These are phyloP conservation scores for Pollimyrus isidori DNA, from an alignment of 2,113 vertebrate genomes.

Conservation along the genomic window DNA sequence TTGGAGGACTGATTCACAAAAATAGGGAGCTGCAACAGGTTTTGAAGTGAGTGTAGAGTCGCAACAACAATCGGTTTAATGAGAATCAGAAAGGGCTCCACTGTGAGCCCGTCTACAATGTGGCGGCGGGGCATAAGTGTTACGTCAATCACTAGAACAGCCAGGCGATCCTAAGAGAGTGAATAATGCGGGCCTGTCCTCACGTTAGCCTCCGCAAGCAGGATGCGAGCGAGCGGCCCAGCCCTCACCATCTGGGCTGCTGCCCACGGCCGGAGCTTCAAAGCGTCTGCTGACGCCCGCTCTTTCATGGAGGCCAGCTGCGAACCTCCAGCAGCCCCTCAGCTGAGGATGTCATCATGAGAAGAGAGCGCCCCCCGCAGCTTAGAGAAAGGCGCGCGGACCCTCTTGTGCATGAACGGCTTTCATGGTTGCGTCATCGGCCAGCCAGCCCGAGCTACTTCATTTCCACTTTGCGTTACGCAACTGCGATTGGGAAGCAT, in stretches of 20 bases:
- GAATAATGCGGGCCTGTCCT: neutral
- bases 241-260: neutral
- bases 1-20: neutral
- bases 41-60: neutral
- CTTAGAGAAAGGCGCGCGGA: neutral
- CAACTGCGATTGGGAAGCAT: neutral
- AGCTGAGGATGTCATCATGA: neutral
- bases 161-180: neutral
- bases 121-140: neutral
- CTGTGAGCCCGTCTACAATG: neutral
- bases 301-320: neutral
- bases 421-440: neutral
- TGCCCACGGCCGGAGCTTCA: neutral
- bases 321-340: neutral
- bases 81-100: neutral
- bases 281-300: neutral
- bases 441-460: neutral
- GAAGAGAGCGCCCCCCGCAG: neutral
- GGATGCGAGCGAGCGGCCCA: neutral
- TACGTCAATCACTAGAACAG: neutral
- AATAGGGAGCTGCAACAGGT: neutral
- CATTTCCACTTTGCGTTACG: neutral
- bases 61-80: neutral
- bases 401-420: neutral
- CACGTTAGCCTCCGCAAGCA: neutral